Base-by-base conservation (phyloP, 1,140 invertebrate genomes). In the Trichoplusia ni region DNA sequence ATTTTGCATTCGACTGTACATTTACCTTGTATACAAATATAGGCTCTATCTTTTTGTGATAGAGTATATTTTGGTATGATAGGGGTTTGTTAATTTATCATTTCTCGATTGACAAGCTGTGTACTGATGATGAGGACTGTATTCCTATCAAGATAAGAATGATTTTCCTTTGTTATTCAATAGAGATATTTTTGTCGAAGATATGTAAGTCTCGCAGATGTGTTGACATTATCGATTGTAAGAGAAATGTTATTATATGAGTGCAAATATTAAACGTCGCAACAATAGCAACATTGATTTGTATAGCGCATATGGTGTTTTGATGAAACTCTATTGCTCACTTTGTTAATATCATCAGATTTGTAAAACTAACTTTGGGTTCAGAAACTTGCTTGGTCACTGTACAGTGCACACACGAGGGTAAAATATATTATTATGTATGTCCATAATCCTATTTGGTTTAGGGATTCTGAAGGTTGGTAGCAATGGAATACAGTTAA, bases 401-500 rank as follows among this genome's bases (percentile, higher is more conserved):
- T 11, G 29, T 23, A 23, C 1, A 16, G 46, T 25, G 14, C 3
- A 33, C 29, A 6, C 5, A 11, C 14, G 14, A 1, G 11, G 38
- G 27, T 44, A 25, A 27, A 31, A 33, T 31, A 42, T 42, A 25
- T 18, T 40, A 40, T 40, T 58, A 44, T 58, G 25, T 40, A 31
- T 44, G 38, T 25, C 27, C 46, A 49, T 49, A 58, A 58, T 58
- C 54, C 54, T 58, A 44, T 58, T 58, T 58, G 37, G 14, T 58
- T 44, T 31, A 9, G 38, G 54, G 54, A 58, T 58, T 58, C 38
- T 31, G 27, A 38, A 31, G 33, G 25, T 19, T 31, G 9, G 38
- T 58, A 14, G 25, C 38, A 31, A 42, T 58, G 38, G 37, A 42
- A 25, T 23, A 18, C 38, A 18, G 37, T 25, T 31, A 29, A 44